These are phyloP conservation scores for Odobenus rosmarus DNA, from an alignment of 2,113 vertebrate species.

Conservation along the genomic window DNA sequence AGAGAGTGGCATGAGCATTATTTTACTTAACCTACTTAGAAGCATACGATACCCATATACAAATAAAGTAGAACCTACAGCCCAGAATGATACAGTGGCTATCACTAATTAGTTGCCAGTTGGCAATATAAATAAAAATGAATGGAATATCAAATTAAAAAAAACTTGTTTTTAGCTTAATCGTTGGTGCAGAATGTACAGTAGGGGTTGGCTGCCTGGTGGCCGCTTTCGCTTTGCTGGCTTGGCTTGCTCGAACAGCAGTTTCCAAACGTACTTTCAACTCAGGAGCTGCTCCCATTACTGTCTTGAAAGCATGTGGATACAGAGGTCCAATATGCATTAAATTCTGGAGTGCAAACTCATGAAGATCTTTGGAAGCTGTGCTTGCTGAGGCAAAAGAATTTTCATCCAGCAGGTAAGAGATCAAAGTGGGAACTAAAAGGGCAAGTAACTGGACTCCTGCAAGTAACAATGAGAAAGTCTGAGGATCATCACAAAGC, in stretches of 20 bases:
- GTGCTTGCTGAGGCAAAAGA: constrained; percentile 91
- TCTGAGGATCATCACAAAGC: background rate
- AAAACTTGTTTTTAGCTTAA: constrained; percentile 99
- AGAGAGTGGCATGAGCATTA: constrained; percentile 73
- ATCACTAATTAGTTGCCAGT: constrained; percentile 58
- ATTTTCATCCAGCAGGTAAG: constrained; percentile 96
- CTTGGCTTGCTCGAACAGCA: constrained; percentile 96
- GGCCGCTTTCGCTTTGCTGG: constrained; percentile 95
- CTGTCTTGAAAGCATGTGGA: constrained; percentile 96
- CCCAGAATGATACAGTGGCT: constrained; percentile 70
- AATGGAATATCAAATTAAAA: constrained; percentile 87
- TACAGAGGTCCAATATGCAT: constrained; percentile 98
- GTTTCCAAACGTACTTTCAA: constrained; percentile 96
- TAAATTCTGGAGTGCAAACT: constrained; percentile 97
- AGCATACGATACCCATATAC: constrained; percentile 73
- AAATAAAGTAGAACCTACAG: constrained; percentile 77
- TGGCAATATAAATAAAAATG: constrained; percentile 77
- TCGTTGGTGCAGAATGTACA: constrained; percentile 94
- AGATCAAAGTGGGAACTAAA: constrained; percentile 95
- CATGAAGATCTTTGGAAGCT: constrained; percentile 93
- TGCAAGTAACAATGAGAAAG: constrained; percentile 41
- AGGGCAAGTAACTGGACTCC: constrained; percentile 97
- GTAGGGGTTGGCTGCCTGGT: constrained; percentile 92
- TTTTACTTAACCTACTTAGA: constrained; percentile 73
- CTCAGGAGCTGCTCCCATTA: constrained; percentile 97